phyloP scores from a whole-genome alignment of 2,797 vertebrate genomes.

The Acrossocheilus wenchowensis region DNA sequence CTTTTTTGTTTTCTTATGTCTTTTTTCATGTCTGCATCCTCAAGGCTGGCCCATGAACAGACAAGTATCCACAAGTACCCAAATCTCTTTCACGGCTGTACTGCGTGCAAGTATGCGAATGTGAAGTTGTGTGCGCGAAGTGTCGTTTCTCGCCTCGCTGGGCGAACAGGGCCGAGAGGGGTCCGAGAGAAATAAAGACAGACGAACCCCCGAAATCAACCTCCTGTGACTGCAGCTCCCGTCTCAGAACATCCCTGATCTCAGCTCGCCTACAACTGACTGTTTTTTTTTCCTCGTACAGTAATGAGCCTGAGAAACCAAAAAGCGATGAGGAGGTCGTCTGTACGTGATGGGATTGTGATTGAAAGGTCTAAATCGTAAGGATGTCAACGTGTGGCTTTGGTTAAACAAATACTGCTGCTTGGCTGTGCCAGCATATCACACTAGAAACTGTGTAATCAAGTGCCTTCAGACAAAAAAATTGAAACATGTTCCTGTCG shows the following conservation, averaged over 20 bases:
- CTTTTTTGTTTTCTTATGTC: constrained; percentile 55
- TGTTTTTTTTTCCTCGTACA: constrained; percentile 19
- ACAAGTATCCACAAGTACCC: constrained; percentile 78
- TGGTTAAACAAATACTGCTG: constrained; percentile 69
- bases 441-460: constrained; percentile 75
- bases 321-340: constrained; percentile 78
- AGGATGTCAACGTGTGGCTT: constrained; percentile 35
- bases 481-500: constrained; percentile 64
- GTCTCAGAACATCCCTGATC: neutral
- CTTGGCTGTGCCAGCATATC: constrained; percentile 85
- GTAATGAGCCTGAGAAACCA: constrained; percentile 82
- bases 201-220: constrained; percentile 10
- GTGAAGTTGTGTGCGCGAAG: neutral
- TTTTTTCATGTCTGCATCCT: constrained; percentile 80
- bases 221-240: constrained; percentile 16
- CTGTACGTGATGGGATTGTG: constrained; percentile 20
- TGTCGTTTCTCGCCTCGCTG: neutral
- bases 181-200: neutral
- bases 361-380: constrained; percentile 50
- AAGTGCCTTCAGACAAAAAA: constrained; percentile 79
- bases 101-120: constrained; percentile 29
- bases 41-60: constrained; percentile 87
- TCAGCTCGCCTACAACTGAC: neutral
- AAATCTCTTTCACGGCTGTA: constrained; percentile 59
- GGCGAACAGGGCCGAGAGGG: neutral